Base-by-base conservation (phyloP, 2,888 invertebrate species). In the Orthosia incerta region DNA sequence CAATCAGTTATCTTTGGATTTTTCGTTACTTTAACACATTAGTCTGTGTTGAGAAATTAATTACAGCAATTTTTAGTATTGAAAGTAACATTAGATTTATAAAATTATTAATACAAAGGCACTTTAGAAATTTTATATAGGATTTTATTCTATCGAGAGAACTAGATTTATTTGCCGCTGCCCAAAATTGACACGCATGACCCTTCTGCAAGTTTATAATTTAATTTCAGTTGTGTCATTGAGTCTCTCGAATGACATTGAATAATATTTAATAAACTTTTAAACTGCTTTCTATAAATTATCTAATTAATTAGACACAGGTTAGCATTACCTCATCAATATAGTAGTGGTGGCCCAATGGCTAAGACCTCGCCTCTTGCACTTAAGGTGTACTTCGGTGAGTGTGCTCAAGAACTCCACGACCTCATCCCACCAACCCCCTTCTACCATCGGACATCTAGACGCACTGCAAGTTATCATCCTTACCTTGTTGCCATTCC, bases 1-100 rank as follows among this genome's bases (percentile, higher is more conserved):
- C n/a, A 50, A 73, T 83, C 45, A 64, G 4, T 77, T 71, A 53
- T 15, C 45, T 56, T 50, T 12, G 0, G 13, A 15, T 61, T 53
- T 71, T 71, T 45, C 3, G 31, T 51, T 39, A 39, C 62, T 59
- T 56, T 23, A 45, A 26, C 26, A 48, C 13, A 66, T 64, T 46
- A 15, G 4, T 53, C 4, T 46, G n/a, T 48, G 26, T 7, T 50
- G 50, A 46, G 50, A 46, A 45, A 64, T 57, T 76, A 65, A 82
- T 71, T 65, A 56, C 23, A 60, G 26, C 7, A 18, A 63, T 75
- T 62, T 60, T 46, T 63, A 20, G 20, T 31, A 51, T 64, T 16
- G 64, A 60, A 60, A 46, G 26, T 74, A 60, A 13, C 50, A 55
- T 74, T 46, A n/a, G 7, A 7, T 64, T 56, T 18, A 50, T 56